These are phyloP conservation scores for Physocephala rufipes DNA, from an alignment of 2,888 invertebrate genomes.

Conservation along the genomic window DNA sequence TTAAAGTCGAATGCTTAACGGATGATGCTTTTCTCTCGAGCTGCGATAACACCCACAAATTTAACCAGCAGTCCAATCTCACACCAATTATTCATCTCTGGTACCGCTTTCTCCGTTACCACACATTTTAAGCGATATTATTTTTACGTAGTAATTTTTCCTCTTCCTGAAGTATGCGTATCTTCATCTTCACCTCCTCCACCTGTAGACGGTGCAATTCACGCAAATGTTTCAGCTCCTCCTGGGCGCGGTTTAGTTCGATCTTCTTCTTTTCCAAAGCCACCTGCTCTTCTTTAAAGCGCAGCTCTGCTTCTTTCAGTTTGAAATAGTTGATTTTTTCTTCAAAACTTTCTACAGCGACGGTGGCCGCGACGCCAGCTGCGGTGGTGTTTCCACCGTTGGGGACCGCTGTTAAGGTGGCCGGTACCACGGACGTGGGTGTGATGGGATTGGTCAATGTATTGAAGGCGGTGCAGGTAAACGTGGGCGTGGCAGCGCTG, in stretches of 20 bases:
- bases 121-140: background rate
- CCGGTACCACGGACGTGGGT: conserved; percentile 32
- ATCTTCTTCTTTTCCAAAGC: conserved; percentile 61
- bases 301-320: conserved; percentile 62
- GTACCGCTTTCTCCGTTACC: background rate
- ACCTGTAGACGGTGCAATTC: conserved; percentile 61
- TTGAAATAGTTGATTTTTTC: conserved; percentile 61
- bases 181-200: conserved; percentile 62
- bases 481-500: conserved; percentile 55
- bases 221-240: conserved; percentile 61
- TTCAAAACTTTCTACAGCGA: conserved; percentile 50
- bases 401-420: conserved; percentile 18
- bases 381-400: conserved; percentile 4
- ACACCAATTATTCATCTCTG: background rate
- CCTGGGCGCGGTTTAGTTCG: conserved; percentile 60
- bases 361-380: background rate
- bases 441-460: conserved; percentile 52
- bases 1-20: background rate
- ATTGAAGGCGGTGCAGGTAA: conserved; percentile 55
- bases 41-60: too few species aligned
- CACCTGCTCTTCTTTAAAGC: conserved; percentile 61
- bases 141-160: conserved; percentile 58
- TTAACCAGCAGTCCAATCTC: background rate
- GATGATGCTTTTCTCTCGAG: too few species aligned
- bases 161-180: conserved; percentile 61